A percentile compares a stretch with the other conserved stretches of the same genome.
phyloP scores from a whole-genome alignment of 2,797 vertebrate species.

The Gallirallus australis region DNA sequence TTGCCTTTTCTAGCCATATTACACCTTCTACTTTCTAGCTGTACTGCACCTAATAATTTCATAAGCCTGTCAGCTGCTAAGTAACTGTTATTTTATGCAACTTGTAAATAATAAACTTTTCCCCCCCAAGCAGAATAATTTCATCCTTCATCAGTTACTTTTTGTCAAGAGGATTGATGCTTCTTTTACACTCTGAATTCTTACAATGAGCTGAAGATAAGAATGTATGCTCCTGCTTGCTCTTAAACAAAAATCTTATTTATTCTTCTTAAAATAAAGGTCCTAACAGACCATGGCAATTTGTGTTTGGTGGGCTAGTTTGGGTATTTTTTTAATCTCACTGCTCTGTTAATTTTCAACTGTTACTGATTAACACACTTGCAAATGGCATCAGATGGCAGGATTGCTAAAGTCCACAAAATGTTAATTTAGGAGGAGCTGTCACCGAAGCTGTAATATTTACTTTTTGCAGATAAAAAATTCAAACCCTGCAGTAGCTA shows the following conservation, averaged over 20 bases:
- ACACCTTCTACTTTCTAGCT: background rate
- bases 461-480: background rate
- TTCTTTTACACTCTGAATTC: background rate
- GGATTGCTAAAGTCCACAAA: background rate
- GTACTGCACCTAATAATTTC: background rate
- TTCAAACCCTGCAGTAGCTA: background rate
- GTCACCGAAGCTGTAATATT: background rate
- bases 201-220: background rate
- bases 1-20: background rate
- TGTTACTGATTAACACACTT: background rate
- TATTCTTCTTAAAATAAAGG: background rate
- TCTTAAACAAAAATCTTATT: background rate
- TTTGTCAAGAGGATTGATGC: background rate
- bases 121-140: background rate
- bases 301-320: no score
- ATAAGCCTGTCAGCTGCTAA: background rate
- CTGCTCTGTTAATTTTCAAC: background rate
- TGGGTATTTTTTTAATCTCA: background rate
- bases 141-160: background rate
- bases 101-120: background rate
- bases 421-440: background rate
- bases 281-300: background rate
- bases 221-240: background rate
- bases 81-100: background rate
- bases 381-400: background rate